Base-by-base conservation (phyloP, 1,140 invertebrate genomes). In the Coboldia fuscipes region DNA sequence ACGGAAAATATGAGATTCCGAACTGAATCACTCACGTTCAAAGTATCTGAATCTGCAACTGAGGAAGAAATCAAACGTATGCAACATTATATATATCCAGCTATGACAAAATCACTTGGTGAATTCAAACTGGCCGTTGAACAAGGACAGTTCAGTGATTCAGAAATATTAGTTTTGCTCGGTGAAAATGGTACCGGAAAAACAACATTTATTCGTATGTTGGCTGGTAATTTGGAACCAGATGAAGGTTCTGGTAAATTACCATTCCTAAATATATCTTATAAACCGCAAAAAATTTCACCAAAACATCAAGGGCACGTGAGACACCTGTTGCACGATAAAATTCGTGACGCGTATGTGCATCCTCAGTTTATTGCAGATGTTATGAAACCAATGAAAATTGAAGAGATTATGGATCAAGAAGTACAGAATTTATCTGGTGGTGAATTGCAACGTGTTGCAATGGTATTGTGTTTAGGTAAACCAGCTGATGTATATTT, bases 111-210 rank as follows among this genome's bases (percentile, higher is more conserved):
- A 56, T 75, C 69, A 3, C 82, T 85, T 66, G 86, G 84, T 32
- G 67, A 70, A 31, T 97, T 98, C 50, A 58, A 69, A 32, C 59
- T 98, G 28, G 60, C 59, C 3, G 81, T 98, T 8, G 66, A 78
- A 36, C 62, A 74, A 40, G 96, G 96, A 12, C 86, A 93, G 48
- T 99, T 99, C 54, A 97, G 93, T 16, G 96, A 99, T 61, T 98
- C 96, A 3, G 96, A 99, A 62, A 99, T 99, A 56, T 71, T 99
- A 48, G 96, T 99, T 12, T 63, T 99, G 50, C 64, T 99, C 32
- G 96, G 96, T 36, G 96, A 99, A 57, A 99, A 99, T 64, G 96
- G 96, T 41, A 99, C 96, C 30, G 96, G 96, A 29, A 99, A 99
- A 62, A 98, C 96, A 0, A 99, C 96, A 12, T 94, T 99, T 45